A percentile compares a stretch with the other conserved stretches of the same genome.
These are phyloP conservation scores for Aspiorhynchus laticeps DNA, from an alignment of 2,113 vertebrate species.

Conservation along the genomic window DNA sequence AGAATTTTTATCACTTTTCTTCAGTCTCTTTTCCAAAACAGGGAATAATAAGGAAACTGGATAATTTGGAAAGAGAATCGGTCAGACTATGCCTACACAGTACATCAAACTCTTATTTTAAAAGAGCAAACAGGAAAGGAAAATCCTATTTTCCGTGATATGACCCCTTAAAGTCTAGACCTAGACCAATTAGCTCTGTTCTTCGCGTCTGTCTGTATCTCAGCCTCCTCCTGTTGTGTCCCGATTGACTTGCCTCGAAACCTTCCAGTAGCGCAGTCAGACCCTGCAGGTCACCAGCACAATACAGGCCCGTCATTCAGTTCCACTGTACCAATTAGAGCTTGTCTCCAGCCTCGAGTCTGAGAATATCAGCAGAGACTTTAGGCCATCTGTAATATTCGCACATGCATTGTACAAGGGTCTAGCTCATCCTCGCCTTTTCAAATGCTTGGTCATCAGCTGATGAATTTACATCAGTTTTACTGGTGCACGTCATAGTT, in stretches of 20 bases:
- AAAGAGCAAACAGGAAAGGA: not conserved
- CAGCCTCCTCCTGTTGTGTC: conserved; percentile 12
- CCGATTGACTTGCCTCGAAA: conserved; percentile 1
- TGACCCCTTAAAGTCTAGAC: not conserved
- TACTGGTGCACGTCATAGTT: not conserved
- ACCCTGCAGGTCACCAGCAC: not conserved
- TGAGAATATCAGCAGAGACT: not conserved
- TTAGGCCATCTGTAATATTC: not conserved
- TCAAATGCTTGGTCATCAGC: not conserved
- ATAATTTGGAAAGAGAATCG: not conserved
- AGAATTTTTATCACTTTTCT: not conserved
- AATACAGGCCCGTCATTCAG: not conserved
- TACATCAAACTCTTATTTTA: not conserved
- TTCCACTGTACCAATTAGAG: conserved; percentile 23
- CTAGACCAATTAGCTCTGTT: conserved; percentile 6
- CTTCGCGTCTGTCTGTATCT: conserved; percentile 6
- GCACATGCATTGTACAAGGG: not conserved
- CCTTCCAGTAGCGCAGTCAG: conserved; percentile 13
- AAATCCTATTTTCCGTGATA: not conserved
- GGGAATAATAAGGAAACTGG: not conserved
- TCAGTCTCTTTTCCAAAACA: not conserved
- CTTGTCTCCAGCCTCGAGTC: not conserved
- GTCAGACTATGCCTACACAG: not conserved
- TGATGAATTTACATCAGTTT: not conserved
- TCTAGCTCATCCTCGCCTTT: not conserved